phyloP scores from a whole-genome alignment of 2,888 invertebrate genomes.

The Uloborus plumipes region DNA sequence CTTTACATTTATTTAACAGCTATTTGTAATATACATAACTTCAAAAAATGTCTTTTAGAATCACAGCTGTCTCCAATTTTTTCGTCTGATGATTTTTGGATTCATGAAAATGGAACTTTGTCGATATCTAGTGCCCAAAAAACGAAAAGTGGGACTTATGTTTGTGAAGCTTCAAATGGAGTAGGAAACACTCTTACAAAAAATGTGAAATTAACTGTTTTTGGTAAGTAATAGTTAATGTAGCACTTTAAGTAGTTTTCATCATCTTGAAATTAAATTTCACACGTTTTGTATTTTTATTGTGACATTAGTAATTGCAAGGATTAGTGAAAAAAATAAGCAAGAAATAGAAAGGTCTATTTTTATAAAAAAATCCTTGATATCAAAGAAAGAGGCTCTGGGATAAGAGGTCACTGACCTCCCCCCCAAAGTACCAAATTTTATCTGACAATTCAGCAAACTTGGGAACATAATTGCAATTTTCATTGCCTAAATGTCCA shows the following conservation, averaged over 20 bases:
- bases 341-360: no score
- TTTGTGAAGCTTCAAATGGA: constrained; percentile 57
- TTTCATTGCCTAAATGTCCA: no score
- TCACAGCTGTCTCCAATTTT: constrained; percentile 5
- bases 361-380: no score
- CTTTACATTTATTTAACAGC: no score
- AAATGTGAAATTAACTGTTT: constrained; percentile 29
- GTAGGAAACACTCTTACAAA: constrained; percentile 35
- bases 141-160: constrained; percentile 41
- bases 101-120: constrained; percentile 49
- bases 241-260: not conserved
- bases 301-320: not conserved
- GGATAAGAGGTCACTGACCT: no score
- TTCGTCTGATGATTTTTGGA: constrained; percentile 8
- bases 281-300: not conserved
- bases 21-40: no score
- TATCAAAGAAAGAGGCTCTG: no score
- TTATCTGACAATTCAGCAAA: no score
- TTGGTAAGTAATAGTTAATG: constrained; percentile 14
- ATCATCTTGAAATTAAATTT: not conserved
- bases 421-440: no score
- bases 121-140: constrained; percentile 46
- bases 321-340: no score
- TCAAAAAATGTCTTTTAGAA: constrained; percentile 8
- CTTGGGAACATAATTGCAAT: no score